phyloP scores from a whole-genome alignment of 2,888 invertebrate species.

The Amphipoea lucens region DNA sequence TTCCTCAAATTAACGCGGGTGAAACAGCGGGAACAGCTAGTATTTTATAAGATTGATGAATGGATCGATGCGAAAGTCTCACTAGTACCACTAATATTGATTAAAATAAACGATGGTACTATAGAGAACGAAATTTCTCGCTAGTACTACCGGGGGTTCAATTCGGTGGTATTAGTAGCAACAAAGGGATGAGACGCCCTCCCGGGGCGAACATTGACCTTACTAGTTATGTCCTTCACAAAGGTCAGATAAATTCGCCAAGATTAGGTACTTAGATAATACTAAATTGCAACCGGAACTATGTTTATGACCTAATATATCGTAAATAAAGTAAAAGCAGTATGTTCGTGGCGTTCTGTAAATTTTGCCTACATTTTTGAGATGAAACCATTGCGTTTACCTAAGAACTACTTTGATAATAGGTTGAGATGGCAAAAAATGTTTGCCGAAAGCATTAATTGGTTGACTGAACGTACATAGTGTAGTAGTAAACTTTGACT shows the following conservation, averaged over 20 bases:
- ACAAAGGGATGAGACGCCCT: neutral
- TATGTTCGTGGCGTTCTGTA: neutral
- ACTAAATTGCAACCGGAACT: neutral
- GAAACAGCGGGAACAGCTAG: too few relatives aligned
- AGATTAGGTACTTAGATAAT: neutral
- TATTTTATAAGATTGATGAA: constrained; percentile 2
- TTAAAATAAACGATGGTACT: too few relatives aligned
- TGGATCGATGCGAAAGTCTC: too few relatives aligned
- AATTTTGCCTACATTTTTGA: neutral
- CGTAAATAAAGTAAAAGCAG: neutral
- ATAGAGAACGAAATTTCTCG: too few relatives aligned
- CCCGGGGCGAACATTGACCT: neutral
- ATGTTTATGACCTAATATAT: neutral
- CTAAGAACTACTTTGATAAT: too few relatives aligned
- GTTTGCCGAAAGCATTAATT: too few relatives aligned
- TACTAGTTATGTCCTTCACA: neutral
- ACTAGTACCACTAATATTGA: too few relatives aligned
- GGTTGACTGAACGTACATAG: too few relatives aligned
- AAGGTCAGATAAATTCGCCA: neutral
- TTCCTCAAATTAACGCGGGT: too few relatives aligned
- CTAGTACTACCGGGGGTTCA: too few relatives aligned
- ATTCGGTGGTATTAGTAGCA: too few relatives aligned
- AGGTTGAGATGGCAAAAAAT: too few relatives aligned
- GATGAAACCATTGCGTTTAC: neutral
- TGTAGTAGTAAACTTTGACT: neutral